Base-by-base conservation (phyloP, 2,113 vertebrate genomes). In the Lycocorax pyrrhopterus region DNA sequence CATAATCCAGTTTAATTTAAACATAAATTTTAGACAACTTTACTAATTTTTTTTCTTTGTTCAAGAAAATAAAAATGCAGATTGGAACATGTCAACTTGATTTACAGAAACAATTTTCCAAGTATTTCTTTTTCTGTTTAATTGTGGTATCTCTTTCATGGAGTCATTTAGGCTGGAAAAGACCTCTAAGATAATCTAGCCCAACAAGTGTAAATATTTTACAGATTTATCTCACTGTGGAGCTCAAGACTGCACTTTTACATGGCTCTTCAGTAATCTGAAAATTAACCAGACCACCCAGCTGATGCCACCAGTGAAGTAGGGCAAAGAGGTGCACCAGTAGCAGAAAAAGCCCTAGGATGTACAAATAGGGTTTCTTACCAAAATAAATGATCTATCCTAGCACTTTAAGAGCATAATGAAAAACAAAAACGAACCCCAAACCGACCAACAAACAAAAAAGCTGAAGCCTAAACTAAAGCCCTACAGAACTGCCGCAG, bases 301-400 rank as follows among this genome's bases (percentile, higher is more conserved):
- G 41, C 13, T 21, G 52, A 47, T 17, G 51, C 21, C 51, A n/a
- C 37, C 37, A 10, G 39, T 3, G 27, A 58, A 73, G 37, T 1
- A 9, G 11, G 7, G 21, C 14, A 19, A 44, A 43, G 52, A 27
- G 44, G 16, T 0, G 1, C 16, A 5, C 0, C 2, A 18, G 9
- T 4, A 41, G 13, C 7, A 9, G 35, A 64, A 46, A 55, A 23
- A 22, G 3, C 23, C n/a, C 4, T 4, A 35, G 59, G 52, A 32
- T 3, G 26, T 29, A 29, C 32, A 44, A n/a, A 30, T 0, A 43
- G 3, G 33, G 8, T 8, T 83, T 71, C 44, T 53, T 30, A 44
- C 12, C 18, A 44, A 69, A 64, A 18, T 7, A 56, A 68, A 11
- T 20, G 32, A 33, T 33, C 30, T 43, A 9, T 4, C 9, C 7